Percentiles rank a stretch among this genome's conserved stretches.
phyloP scores from a whole-genome alignment of 1,140 invertebrate genomes.

The Drosophila eugracilis region DNA sequence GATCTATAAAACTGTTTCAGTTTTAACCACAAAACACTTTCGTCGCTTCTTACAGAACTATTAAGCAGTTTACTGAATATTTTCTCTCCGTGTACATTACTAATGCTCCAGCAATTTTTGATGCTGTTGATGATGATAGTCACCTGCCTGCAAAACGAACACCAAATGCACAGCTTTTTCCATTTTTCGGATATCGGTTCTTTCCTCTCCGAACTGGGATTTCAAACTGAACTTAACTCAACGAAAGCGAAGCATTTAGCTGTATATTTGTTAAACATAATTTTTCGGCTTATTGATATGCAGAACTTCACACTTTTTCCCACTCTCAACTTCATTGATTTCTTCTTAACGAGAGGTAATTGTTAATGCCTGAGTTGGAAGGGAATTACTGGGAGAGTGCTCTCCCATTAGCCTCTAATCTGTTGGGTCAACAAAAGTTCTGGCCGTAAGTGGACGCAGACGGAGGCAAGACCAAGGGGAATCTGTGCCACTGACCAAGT shows the following conservation, averaged over 20 bases:
- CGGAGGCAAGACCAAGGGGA: too few relatives aligned
- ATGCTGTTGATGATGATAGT: constrained; percentile 54
- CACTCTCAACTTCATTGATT: constrained; percentile 26
- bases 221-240: constrained; percentile 47
- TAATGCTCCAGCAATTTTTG: constrained; percentile 28
- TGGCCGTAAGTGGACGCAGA: background rate
- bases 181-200: constrained; percentile 11
- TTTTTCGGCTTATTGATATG: constrained; percentile 58
- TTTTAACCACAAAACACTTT: too few relatives aligned
- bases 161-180: constrained; percentile 30
- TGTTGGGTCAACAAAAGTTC: constrained; percentile 69
- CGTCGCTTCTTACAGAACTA: too few relatives aligned
- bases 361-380: constrained; percentile 45
- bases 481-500: constrained; percentile 71
- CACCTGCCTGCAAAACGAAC: constrained; percentile 66
- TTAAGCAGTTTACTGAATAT: too few relatives aligned
- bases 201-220: constrained; percentile 15
- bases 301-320: constrained; percentile 62
- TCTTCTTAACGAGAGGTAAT: constrained; percentile 67
- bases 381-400: constrained; percentile 33
- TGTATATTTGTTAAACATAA: constrained; percentile 2
- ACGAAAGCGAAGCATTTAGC: constrained; percentile 4
- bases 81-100: constrained; percentile 12
- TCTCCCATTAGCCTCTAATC: constrained; percentile 70
- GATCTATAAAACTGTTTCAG: background rate